Evolutionary conservation across 2,797 vertebrate species (phyloP).

Genomic region (Acanthornis magna): DNA sequence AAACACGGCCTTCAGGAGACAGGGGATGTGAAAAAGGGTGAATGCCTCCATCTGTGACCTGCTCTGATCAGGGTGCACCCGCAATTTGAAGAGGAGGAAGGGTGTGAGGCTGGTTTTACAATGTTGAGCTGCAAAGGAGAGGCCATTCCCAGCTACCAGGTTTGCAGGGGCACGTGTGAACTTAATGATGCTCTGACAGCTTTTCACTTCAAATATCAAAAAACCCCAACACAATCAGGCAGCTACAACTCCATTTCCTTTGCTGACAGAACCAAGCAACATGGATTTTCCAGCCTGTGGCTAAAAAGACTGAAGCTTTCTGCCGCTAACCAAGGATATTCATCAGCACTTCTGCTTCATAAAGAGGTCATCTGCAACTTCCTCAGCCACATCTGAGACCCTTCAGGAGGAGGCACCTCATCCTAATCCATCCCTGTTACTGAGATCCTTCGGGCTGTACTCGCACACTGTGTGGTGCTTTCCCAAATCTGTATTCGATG

Average conservation of each 20-base stretch:
- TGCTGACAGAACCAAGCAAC: neutral
- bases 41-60: neutral
- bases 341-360: neutral
- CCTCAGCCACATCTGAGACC: neutral
- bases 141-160: neutral
- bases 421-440: neutral
- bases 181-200: neutral
- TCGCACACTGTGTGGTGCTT: neutral
- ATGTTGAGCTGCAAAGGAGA: neutral
- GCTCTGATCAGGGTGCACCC: neutral
- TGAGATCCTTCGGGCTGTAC: rapidly evolving
- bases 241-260: neutral
- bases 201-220: neutral
- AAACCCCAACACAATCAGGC: neutral
- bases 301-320: neutral
- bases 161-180: neutral
- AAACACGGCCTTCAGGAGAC: neutral
- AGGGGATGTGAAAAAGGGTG: neutral
- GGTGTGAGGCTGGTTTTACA: neutral
- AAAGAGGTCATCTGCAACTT: neutral
- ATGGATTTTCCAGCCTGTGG: neutral
- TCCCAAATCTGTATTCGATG: neutral
- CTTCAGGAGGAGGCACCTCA: neutral
- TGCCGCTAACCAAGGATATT: neutral
- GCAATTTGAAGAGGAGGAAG: neutral